A percentile compares a stretch with the other conserved stretches of the same genome.
These are phyloP conservation scores for Ctenoplectra terminalis DNA, from an alignment of 1,140 invertebrate genomes.

Conservation along the genomic window DNA sequence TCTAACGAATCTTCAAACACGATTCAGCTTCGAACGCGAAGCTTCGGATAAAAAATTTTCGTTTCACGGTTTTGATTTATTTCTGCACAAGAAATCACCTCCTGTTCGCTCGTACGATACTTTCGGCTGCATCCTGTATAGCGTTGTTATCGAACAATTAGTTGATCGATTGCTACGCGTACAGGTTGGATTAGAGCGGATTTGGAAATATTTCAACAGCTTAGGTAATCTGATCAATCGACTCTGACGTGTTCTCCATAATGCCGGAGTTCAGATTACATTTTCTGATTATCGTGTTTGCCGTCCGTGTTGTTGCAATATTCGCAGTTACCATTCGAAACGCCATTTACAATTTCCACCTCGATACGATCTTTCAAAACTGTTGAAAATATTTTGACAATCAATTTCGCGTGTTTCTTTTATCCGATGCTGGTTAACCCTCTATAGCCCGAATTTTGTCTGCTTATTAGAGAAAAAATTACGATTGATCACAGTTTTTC, in stretches of 20 bases:
- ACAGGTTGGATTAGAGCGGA: not conserved
- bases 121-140: too few relatives aligned
- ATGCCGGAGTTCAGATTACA: constrained; percentile 24
- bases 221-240: constrained; percentile 30
- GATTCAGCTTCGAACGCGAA: too few relatives aligned
- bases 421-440: too few relatives aligned
- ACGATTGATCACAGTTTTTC: too few relatives aligned
- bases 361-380: not conserved
- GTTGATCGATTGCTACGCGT: not conserved
- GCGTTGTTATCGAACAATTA: too few relatives aligned
- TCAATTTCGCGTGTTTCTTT: not conserved
- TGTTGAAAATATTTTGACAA: not conserved
- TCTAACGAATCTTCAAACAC: too few relatives aligned
- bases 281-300: constrained; percentile 23
- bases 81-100: too few relatives aligned
- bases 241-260: constrained; percentile 13
- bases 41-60: too few relatives aligned
- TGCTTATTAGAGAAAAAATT: too few relatives aligned
- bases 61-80: too few relatives aligned
- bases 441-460: too few relatives aligned
- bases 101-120: too few relatives aligned
- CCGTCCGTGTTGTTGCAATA: not conserved
- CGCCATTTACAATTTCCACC: not conserved
- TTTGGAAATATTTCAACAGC: constrained; percentile 35
- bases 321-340: not conserved